Evolutionary conservation across 2,888 invertebrate genomes (phyloP).

Genomic region (Philonicus albiceps): DNA sequence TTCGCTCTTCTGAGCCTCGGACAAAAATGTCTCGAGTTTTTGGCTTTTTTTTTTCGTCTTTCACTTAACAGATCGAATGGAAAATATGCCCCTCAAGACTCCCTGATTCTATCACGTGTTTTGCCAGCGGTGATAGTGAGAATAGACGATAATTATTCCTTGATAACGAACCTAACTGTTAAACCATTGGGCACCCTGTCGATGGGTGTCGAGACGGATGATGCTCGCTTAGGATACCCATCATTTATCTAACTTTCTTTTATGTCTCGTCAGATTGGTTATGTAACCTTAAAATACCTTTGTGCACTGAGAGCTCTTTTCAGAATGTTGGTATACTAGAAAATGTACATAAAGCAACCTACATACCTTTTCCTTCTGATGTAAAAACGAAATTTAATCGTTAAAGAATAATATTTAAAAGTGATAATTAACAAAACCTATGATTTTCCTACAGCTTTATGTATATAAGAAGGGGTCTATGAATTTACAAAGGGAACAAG

Average conservation of each 20-base stretch:
- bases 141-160: not conserved
- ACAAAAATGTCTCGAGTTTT: constrained; percentile 30
- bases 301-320: not conserved
- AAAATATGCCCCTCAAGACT: constrained; percentile 39
- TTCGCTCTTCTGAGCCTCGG: not conserved
- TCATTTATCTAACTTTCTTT: not conserved
- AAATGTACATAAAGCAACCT: not conserved
- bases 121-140: not conserved
- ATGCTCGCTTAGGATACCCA: not conserved
- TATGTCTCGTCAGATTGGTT: not conserved
- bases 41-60: constrained; percentile 12
- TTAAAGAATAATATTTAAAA: too few relatives aligned
- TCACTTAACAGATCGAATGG: constrained; percentile 32
- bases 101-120: constrained; percentile 40
- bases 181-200: not conserved
- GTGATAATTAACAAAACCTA: too few relatives aligned
- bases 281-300: not conserved
- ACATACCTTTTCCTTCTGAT: not conserved
- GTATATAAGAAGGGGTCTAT: too few relatives aligned
- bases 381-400: not conserved
- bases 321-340: not conserved
- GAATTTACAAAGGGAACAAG: too few relatives aligned
- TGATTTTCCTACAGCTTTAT: too few relatives aligned
- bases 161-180: not conserved
- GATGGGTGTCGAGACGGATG: not conserved